These are phyloP conservation scores for Kobus ellipsiprymnus DNA, from an alignment of 2,113 vertebrate species.

Conservation along the genomic window DNA sequence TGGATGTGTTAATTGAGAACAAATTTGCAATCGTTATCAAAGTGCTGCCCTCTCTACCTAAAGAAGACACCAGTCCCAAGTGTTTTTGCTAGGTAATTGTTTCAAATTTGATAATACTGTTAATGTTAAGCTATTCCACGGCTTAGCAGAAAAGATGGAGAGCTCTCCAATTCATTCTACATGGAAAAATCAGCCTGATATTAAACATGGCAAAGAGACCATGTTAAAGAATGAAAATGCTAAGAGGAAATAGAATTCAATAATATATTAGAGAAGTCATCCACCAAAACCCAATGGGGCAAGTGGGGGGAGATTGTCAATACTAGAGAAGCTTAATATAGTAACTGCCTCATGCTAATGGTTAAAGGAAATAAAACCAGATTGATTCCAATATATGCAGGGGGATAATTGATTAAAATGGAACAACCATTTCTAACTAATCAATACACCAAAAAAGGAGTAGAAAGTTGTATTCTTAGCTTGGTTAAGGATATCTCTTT, in stretches of 20 bases:
- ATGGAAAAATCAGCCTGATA: conserved; percentile 41
- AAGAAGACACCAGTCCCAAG: background rate
- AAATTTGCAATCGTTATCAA: background rate
- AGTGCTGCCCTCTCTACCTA: background rate
- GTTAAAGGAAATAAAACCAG: background rate
- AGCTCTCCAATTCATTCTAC: conserved; percentile 5
- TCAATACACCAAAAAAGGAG: conserved; percentile 34
- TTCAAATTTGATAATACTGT: conserved; percentile 45
- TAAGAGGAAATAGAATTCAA: conserved; percentile 27
- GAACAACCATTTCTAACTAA: conserved; percentile 35
- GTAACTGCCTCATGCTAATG: conserved; percentile 46
- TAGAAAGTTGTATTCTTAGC: background rate
- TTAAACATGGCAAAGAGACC: conserved; percentile 28
- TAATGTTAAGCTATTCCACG: background rate
- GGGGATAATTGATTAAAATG: conserved; percentile 44
- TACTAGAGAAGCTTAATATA: conserved; percentile 56
- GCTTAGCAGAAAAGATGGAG: conserved; percentile 37
- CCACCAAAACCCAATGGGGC: conserved; percentile 11
- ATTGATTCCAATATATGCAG: conserved; percentile 25
- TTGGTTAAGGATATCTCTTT: conserved; percentile 14
- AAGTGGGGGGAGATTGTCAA: background rate
- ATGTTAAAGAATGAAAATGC: conserved; percentile 25
- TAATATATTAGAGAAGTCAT: conserved; percentile 55
- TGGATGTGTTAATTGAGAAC: background rate
- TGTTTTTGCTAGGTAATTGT: conserved; percentile 45